Conservation (phyloP, 2,797 vertebrate genomes). For the Florisuga fusca region DNA sequence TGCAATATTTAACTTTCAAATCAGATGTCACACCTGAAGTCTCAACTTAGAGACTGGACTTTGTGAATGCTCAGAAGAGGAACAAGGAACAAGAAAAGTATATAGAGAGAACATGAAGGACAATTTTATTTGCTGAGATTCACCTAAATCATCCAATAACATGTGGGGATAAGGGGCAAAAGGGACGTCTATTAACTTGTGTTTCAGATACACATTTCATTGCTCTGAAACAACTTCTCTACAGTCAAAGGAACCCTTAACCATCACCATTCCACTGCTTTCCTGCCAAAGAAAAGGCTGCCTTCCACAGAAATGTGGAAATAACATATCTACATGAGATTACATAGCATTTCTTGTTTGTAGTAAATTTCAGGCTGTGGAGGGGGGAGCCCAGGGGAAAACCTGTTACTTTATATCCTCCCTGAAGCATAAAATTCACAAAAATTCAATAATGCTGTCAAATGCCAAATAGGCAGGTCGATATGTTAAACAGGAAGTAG, state of each 20-base stretch:
- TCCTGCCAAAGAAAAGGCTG: background rate
- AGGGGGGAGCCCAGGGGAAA: slow-evolving; percentile 37
- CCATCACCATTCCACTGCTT: rapidly evolving
- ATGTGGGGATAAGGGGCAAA: background rate
- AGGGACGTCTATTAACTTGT: background rate
- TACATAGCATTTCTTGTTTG: slow-evolving; percentile 42
- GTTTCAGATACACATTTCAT: background rate
- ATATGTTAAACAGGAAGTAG: slow-evolving; percentile 64
- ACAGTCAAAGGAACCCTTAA: rapidly evolving
- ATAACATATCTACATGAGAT: slow-evolving; percentile 30
- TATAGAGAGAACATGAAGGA: background rate
- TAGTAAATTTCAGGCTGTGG: slow-evolving; percentile 49
- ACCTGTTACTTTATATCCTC: slow-evolving; percentile 66
- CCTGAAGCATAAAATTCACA: slow-evolving; percentile 71
- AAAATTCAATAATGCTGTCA: slow-evolving; percentile 68
- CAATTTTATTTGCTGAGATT: background rate
- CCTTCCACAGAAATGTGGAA: background rate
- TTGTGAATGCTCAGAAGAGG: background rate
- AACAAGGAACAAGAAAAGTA: background rate
- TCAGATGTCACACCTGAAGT: too few relatives aligned
- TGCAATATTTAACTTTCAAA: background rate
- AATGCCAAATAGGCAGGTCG: slow-evolving; percentile 58
- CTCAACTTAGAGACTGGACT: background rate
- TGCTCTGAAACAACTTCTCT: background rate
- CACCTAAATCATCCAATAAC: background rate